Conservation (phyloP, 1,140 invertebrate species). For the Schlechtendalia chinensis region DNA sequence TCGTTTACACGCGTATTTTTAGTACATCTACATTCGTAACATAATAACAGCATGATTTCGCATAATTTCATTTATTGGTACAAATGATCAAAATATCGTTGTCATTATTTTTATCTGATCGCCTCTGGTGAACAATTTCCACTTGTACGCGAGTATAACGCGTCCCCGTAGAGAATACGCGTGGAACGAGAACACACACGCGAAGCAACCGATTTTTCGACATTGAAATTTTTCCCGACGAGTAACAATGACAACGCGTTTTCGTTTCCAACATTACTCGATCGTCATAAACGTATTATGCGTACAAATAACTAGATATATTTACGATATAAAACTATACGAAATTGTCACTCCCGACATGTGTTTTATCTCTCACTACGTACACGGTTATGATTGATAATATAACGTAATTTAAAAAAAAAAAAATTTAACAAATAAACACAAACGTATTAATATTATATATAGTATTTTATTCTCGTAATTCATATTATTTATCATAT, state of each 20-base stretch:
- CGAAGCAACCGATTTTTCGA: no score
- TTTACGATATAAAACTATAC: no score
- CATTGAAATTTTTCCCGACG: no score
- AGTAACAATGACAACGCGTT: not conserved
- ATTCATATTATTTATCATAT: not conserved
- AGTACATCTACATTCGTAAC: not conserved
- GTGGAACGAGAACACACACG: no score
- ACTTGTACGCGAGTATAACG: no score
- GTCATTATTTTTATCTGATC: no score
- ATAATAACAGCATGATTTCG: not conserved
- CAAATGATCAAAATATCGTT: not conserved
- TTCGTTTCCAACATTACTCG: no score
- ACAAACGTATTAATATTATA: not conserved
- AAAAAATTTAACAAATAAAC: no score
- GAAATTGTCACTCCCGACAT: not conserved
- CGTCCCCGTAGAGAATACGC: no score
- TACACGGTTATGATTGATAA: not conserved
- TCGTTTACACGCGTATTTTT: constrained; percentile 2
- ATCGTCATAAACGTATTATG: not conserved
- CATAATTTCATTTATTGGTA: not conserved
- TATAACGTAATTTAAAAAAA: not conserved
- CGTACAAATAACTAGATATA: no score
- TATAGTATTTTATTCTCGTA: not conserved
- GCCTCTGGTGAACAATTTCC: no score
- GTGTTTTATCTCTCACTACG: not conserved